Conservation (phyloP, 1,140 invertebrate species). For the Cydia fagiglandana region DNA sequence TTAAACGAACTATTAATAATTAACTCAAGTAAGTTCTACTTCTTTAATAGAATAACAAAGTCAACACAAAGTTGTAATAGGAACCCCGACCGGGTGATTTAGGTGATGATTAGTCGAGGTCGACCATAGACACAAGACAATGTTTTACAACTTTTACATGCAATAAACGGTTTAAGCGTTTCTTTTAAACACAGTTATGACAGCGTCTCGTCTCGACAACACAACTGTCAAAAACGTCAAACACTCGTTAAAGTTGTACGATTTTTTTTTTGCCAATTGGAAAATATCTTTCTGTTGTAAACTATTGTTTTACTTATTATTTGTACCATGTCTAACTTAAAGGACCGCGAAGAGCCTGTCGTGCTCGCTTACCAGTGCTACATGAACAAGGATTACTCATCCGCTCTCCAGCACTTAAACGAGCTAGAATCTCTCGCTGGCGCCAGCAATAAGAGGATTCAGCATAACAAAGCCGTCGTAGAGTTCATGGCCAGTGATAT, state of each 20-base stretch:
- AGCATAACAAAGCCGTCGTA: conserved; percentile 70
- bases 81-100: not conserved
- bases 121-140: not conserved
- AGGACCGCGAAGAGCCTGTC: conserved; percentile 61
- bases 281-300: not conserved
- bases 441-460: conserved; percentile 59
- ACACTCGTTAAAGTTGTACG: not conserved
- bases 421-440: conserved; percentile 62
- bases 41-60: not conserved
- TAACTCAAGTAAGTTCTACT: not conserved
- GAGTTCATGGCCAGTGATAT: conserved; percentile 76
- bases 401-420: conserved; percentile 61
- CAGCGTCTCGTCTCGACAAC: too few species aligned
- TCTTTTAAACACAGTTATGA: not conserved
- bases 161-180: not conserved
- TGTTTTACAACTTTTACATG: not conserved
- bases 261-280: not conserved
- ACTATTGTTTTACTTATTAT: not conserved
- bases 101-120: not conserved
- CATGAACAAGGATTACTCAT: conserved; percentile 61
- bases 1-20: too few species aligned
- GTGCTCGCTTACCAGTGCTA: conserved; percentile 61
- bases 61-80: conserved; percentile 3
- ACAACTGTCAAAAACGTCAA: not conserved
- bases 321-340: conserved; percentile 49